phyloP scores from a whole-genome alignment of 2,888 invertebrate genomes.

The Abrostola tripartita region DNA sequence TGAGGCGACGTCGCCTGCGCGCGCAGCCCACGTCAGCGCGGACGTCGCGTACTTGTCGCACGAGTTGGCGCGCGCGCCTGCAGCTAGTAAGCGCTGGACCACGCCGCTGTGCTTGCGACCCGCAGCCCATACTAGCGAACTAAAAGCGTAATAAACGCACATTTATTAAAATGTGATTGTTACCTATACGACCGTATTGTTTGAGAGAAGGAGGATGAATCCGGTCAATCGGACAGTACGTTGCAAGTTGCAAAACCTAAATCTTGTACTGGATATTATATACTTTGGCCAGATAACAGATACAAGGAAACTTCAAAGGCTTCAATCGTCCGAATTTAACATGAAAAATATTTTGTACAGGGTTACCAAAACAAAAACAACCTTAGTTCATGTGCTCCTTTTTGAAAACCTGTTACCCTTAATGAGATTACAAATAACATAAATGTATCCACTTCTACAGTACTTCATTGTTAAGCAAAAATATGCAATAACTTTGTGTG shows the following conservation, averaged over 20 bases:
- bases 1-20: conserved; percentile 95
- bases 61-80: conserved; percentile 97
- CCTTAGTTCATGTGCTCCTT: background rate
- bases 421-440: conserved; percentile 14
- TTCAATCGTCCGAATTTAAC: no score
- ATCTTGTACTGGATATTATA: no score
- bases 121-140: conserved; percentile 98
- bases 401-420: conserved; percentile 6
- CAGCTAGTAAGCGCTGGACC: conserved; percentile 93
- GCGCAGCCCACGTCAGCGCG: conserved; percentile 98
- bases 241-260: no score
- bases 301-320: no score
- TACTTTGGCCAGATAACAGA: no score
- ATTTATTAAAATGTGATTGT: no score
- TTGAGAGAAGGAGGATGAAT: no score
- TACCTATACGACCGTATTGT: no score
- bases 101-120: conserved; percentile 97
- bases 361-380: no score
- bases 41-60: conserved; percentile 99
- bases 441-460: conserved; percentile 1
- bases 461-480: conserved; percentile 31
- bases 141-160: conserved; percentile 43
- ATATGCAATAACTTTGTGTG: conserved; percentile 33
- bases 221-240: no score
- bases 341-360: no score